Evolutionary conservation across 1,140 invertebrate species (phyloP).

Genomic region (Ladona fulva): DNA sequence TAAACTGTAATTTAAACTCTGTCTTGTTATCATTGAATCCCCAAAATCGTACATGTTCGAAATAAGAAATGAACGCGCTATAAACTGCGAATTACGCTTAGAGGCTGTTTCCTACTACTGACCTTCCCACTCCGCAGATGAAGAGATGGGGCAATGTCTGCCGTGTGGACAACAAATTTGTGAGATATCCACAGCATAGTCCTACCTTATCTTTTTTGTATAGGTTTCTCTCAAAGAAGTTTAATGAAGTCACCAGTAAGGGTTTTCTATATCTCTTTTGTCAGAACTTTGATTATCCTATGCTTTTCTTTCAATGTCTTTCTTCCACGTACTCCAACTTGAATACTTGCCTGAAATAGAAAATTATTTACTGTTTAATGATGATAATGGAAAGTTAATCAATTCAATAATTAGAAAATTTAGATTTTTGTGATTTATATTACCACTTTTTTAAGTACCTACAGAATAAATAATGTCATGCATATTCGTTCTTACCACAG

Average conservation of each 20-base stretch:
- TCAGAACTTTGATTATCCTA: not conserved
- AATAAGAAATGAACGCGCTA: no score
- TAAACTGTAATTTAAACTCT: not conserved
- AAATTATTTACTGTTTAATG: no score
- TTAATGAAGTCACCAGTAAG: slow-evolving; percentile 6
- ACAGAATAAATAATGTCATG: no score
- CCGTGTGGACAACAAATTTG: not conserved
- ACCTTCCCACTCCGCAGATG: slow-evolving; percentile 1
- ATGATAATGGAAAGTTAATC: no score
- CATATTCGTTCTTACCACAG: no score
- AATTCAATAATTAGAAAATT: no score
- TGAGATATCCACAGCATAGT: not conserved
- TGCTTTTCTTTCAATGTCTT: not conserved
- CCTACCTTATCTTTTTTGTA: not conserved
- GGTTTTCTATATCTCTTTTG: not conserved
- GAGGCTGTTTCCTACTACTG: not conserved
- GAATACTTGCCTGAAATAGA: no score
- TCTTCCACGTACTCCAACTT: no score
- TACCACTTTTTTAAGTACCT: no score
- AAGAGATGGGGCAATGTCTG: not conserved
- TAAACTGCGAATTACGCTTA: not conserved
- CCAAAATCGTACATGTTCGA: no score
- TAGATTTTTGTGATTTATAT: no score
- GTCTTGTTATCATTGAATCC: not conserved
- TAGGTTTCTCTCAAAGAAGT: not conserved